These are phyloP conservation scores for Mormyrus lacerda DNA, from an alignment of 2,113 vertebrate species.

Conservation along the genomic window DNA sequence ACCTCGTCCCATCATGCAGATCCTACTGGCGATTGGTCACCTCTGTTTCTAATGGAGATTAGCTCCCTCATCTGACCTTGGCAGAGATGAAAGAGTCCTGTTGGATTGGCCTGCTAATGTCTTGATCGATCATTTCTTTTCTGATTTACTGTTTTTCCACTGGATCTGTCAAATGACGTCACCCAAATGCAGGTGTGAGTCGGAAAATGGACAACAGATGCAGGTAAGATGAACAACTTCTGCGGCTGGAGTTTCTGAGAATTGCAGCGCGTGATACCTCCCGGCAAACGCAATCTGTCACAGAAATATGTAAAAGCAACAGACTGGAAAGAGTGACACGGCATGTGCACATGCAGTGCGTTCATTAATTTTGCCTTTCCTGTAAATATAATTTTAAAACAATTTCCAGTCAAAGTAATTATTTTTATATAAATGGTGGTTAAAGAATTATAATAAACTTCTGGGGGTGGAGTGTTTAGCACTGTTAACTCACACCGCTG, in stretches of 20 bases:
- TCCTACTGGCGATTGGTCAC: background rate
- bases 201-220: background rate
- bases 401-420: background rate
- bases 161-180: background rate
- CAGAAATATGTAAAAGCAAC: background rate
- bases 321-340: background rate
- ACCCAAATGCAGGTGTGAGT: background rate
- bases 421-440: background rate
- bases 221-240: background rate
- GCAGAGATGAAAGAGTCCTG: background rate
- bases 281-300: background rate
- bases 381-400: background rate
- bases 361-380: background rate
- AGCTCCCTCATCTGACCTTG: background rate
- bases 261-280: background rate
- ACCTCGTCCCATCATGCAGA: background rate
- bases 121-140: background rate
- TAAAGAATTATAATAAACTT: background rate
- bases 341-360: background rate
- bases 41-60: background rate
- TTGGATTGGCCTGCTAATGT: background rate
- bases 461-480: background rate
- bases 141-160: background rate
- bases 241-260: background rate
- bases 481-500: background rate